Evolutionary conservation across 1,140 invertebrate genomes (phyloP).

Genomic region (Ectropis grisescens): DNA sequence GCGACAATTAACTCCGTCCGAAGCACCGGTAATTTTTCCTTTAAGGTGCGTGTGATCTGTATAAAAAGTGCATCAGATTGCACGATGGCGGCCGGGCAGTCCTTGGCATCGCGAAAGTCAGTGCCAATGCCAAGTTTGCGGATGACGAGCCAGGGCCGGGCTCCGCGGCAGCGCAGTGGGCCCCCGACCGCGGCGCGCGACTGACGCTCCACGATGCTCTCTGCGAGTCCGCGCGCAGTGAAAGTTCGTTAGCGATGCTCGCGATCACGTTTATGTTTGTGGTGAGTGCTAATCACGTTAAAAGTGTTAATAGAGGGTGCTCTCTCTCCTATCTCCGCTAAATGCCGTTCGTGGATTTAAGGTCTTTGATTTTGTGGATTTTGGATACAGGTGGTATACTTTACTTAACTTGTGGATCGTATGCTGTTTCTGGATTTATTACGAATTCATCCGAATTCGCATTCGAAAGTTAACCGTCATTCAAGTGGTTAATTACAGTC

Average conservation of each 20-base stretch:
- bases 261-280: slow-evolving; percentile 62
- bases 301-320: slow-evolving; percentile 40
- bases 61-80: slow-evolving; percentile 17
- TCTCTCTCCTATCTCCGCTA: slow-evolving; percentile 4
- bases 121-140: too few species aligned
- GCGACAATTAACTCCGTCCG: too few species aligned
- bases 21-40: slow-evolving; percentile 21
- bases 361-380: not conserved
- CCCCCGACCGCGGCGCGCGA: slow-evolving; percentile 30
- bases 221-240: slow-evolving; percentile 39
- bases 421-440: too few species aligned
- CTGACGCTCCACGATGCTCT: slow-evolving; percentile 41
- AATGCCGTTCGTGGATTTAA: slow-evolving; percentile 2
- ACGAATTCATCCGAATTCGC: too few species aligned
- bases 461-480: too few species aligned
- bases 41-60: slow-evolving; percentile 9
- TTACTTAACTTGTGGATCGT: too few species aligned
- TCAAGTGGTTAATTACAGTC: too few species aligned
- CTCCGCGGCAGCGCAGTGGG: too few species aligned
- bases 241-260: slow-evolving; percentile 63
- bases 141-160: too few species aligned
- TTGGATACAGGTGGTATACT: too few species aligned
- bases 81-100: slow-evolving; percentile 29
- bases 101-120: too few species aligned
- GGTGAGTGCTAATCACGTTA: slow-evolving; percentile 58